Evolutionary conservation across 2,888 invertebrate species (phyloP), one percentile per base, ranked within the genome.

Genomic region (Cetonia aurata): DNA sequence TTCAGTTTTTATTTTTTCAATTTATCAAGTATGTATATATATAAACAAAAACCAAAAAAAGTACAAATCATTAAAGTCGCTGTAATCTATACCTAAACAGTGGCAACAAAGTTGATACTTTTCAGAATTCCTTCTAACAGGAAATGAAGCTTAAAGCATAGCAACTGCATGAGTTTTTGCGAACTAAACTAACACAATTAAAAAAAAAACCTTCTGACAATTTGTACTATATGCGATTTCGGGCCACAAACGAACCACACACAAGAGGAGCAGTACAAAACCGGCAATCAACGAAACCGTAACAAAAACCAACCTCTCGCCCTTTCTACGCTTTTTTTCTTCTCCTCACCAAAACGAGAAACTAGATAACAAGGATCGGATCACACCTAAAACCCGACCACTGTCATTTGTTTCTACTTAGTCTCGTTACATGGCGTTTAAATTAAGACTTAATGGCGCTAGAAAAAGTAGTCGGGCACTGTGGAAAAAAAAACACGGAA

Each of bases 341-440:
- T 65, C 50, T 37, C 6, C 52, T 52, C n/a, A 12, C 37, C 37
- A 52, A 65, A 56, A 69, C 52, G 57, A 69, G 69, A 60, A 59
- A 69, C 33, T 57, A 59, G 69, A 70, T 55, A 73, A 73, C 73
- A 72, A 73, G 74, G 71, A 77, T 74, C 73, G 73, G 71, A 77
- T 80, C 79, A 79, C 79, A 79, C 80, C 80, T 80, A 59, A 59
- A 69, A 71, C 72, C 75, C 71, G 77, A 79, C 77, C 78, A 80
- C 80, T 78, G 76, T 82, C 77, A 81, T 81, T 80, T 81, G 78
- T 77, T 79, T 80, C 81, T 75, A 79, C 80, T 81, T 81, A 80
- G 76, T 72, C 76, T 76, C 73, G 75, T 77, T 77, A 76, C 73
- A 67, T 42, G 70, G 73, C 73, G 72, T 75, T 75, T 74, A 75